Conservation (phyloP, 2,888 invertebrate genomes). For the Petrolisthes cinctipes region DNA sequence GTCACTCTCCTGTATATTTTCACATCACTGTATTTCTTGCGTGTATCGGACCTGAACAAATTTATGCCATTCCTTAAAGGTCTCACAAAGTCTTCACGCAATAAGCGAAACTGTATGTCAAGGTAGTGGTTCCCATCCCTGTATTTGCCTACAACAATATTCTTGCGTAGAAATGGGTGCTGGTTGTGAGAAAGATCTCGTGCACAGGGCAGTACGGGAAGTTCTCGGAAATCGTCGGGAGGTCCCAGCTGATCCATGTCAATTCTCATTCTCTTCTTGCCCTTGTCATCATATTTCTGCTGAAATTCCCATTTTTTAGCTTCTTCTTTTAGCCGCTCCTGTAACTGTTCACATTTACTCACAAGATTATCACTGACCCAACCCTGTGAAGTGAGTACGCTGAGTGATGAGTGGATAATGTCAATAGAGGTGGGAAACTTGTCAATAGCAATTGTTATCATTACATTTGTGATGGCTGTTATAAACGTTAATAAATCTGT, state of each 20-base stretch:
- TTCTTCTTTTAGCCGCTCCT: not conserved
- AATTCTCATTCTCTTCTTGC: not conserved
- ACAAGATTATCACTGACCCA: not conserved
- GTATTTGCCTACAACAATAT: constrained; percentile 77
- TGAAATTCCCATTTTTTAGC: not conserved
- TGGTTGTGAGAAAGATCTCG: constrained; percentile 68
- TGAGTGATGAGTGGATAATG: not conserved
- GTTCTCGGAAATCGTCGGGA: constrained; percentile 71
- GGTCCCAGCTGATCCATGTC: constrained; percentile 66
- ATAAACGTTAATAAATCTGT: constrained; percentile 14
- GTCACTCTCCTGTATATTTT: constrained; percentile 58
- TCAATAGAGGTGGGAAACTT: not conserved
- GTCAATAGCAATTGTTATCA: constrained; percentile 16
- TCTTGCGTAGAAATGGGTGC: constrained; percentile 74
- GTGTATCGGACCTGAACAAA: constrained; percentile 73
- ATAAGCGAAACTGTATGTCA: constrained; percentile 81
- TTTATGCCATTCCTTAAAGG: constrained; percentile 80
- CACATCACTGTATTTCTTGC: constrained; percentile 66
- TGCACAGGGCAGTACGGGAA: constrained; percentile 69
- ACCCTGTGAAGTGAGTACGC: not conserved
- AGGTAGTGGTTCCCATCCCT: constrained; percentile 79
- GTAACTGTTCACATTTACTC: not conserved
- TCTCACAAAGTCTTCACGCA: constrained; percentile 84
- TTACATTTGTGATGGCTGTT: constrained; percentile 64
- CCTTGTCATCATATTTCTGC: not conserved